Base-by-base conservation (phyloP, 2,888 invertebrate genomes). In the Ophion slaviceki region DNA sequence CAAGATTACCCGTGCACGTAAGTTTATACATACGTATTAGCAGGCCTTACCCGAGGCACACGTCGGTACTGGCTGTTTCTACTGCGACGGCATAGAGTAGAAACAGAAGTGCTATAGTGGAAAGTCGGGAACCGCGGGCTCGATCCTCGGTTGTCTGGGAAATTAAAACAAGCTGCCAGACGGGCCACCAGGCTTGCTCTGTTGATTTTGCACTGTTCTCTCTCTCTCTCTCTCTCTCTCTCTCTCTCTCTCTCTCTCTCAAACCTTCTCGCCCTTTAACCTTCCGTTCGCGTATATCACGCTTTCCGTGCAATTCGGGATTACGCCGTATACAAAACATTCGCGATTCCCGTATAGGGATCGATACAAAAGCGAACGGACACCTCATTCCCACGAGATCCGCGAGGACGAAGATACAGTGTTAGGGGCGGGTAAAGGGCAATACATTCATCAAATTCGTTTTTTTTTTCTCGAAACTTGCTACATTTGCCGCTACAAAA, bases 121-220 rank as follows among this genome's bases (percentile, higher is more conserved):
- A 53, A 62, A 53, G 62, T 36, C 70, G 14, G 81, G 80, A 76
- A 62, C 84, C 80, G 84, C 80, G 80, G 11, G 61, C 79, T 85
- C 86, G 90, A 89, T 89, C 66, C 80, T 82, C 88, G 88, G 89
- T 87, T 90, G 90, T 91, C 92, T 92, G 92, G 91, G 92, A 92
- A 92, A 92, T 92, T 92, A 92, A 92, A 92, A 92, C 92, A 92
- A 90, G 85, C 90, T 87, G 88, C 87, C 92, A 92, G 92, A 91
- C 91, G 91, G 92, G 88, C 90, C 66, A 71, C 62, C 57, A 88
- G 90, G 89, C 88, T 86, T 88, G 82, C 86, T 85, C 78, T 86
- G 86, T 87, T 84, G 86, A 87, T 87, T 86, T 87, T 87, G 66
- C 87, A 79, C 75, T 78, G 71, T 86, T 87, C 81, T 32, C 32